Evolutionary conservation across 1,140 invertebrate species (phyloP), one percentile per base, ranked within the genome.

Genomic region (Nixonia krombeini): DNA sequence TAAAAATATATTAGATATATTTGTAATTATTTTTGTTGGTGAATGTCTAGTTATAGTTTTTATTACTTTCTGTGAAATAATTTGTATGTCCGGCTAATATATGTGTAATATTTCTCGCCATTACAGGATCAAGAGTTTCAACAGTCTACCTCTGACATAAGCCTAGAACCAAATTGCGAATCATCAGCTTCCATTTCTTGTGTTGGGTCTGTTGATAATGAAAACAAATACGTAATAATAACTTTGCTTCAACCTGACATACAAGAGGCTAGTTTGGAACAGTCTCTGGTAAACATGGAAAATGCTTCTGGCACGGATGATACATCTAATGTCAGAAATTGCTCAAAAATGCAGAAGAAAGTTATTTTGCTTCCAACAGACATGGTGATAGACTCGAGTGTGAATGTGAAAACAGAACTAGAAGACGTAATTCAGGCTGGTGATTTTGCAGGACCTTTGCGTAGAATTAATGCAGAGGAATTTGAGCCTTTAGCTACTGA

Each of bases 141-240:
- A 0, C 9, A 25, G 18, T 23, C 29, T 6, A 49, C 8, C 8
- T 12, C 29, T 15, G 29, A 35, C n/a, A 33, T 21, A 18, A 2
- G 16, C 2, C 12, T 35, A 13, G 9, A 49, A 2, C 2, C 18
- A 15, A 9, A 12, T 4, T 10, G 6, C 21, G 40, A 42, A 42
- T 2, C 18, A 9, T 13, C 40, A 12, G 12, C 42, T 2, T 40
- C 55, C 13, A 44, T 67, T 0, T 33, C 44, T 1, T 35, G 44
- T 17, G 49, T 63, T 33, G 45, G 49, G 2, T 13, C 35, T 3
- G 53, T 47, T 17, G 28, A 47, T 7, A 68, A 56, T 12, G 49
- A 53, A 12, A 57, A 68, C n/a, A 62, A 68, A 45, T 63, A 42
- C 49, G 53, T 69, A 8, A 69, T 59, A 33, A 69, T 58, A 29